A percentile compares a stretch with the other conserved stretches of the same genome.
phyloP scores from a whole-genome alignment of 2,888 invertebrate genomes.

The Cephus rjabovi region DNA sequence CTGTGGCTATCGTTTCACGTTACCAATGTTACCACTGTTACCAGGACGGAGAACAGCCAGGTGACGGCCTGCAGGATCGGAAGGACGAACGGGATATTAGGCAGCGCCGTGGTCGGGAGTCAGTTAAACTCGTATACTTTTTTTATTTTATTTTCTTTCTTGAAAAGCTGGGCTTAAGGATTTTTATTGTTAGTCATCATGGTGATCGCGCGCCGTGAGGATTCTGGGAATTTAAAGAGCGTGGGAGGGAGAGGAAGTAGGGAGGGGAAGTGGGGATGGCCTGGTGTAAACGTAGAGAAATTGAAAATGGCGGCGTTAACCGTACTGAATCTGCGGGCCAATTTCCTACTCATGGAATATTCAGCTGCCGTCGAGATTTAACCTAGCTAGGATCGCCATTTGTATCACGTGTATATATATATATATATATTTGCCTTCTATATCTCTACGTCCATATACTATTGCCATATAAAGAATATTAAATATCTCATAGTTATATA shows the following conservation, averaged over 20 bases:
- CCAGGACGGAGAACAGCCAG: background rate
- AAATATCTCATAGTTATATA: background rate
- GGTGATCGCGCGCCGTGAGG: background rate
- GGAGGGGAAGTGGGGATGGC: too few species aligned
- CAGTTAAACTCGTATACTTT: background rate
- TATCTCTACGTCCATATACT: background rate
- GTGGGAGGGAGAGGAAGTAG: too few species aligned
- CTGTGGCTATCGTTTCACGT: conserved; percentile 44
- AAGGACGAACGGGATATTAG: background rate
- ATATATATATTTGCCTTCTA: background rate
- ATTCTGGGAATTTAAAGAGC: background rate
- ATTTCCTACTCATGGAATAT: background rate
- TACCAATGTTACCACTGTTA: conserved; percentile 16
- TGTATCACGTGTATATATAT: background rate
- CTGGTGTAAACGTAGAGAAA: background rate
- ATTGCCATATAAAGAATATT: background rate
- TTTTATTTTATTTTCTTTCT: background rate
- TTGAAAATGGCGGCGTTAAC: background rate
- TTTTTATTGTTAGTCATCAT: background rate
- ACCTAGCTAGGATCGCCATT: background rate
- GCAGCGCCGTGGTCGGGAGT: too few species aligned
- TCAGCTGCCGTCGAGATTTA: background rate
- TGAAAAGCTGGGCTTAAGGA: background rate
- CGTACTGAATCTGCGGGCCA: background rate
- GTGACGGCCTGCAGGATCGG: background rate